Evolutionary conservation across 1,140 invertebrate genomes (phyloP), one percentile per base, ranked within the genome.

Genomic region (Ericerus pela): DNA sequence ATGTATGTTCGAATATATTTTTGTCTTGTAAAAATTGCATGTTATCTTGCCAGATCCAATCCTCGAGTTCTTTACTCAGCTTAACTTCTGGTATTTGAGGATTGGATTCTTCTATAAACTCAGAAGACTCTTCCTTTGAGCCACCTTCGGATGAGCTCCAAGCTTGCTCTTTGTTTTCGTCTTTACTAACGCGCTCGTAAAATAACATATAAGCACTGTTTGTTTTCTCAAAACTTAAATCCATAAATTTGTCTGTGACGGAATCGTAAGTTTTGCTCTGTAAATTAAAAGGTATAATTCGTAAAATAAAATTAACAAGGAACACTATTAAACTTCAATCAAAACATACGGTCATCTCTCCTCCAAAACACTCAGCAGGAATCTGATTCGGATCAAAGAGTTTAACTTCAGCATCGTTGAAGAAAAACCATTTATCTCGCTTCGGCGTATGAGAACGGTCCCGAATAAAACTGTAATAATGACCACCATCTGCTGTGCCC

Each of bases 171-270:
- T 54, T 55, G 18, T 56, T 53, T 37, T 36, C 47, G 31, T 54
- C 51, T 30, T 55, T 60, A 41, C 60, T 63, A 11, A 58, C 57
- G 56, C 85, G 78, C 68, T 96, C 89, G 68, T 96, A 96, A 67
- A 96, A 96, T 43, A 96, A 68, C 93, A 96, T 96, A 65, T 96
- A 96, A 1, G 93, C 93, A 66, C 88, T 93, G 67, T 96, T 96
- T 0, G 91, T 95, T 72, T 96, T 96, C 68, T 96, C 92, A 69
- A 94, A 94, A 61, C 89, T 92, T 64, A 95, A 92, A 65, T 96
- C 92, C 84, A 96, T 88, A 65, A 94, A 95, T 65, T 95, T 95
- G 62, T 96, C 91, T 1, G 88, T 93, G 1, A 92, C 88, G 1
- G 89, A 89, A 67, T 96, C 92, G 65, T 95, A 96, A 0, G 89